Evolutionary conservation across 2,113 vertebrate genomes (phyloP).

Genomic region (Gasterosteus nipponicus): DNA sequence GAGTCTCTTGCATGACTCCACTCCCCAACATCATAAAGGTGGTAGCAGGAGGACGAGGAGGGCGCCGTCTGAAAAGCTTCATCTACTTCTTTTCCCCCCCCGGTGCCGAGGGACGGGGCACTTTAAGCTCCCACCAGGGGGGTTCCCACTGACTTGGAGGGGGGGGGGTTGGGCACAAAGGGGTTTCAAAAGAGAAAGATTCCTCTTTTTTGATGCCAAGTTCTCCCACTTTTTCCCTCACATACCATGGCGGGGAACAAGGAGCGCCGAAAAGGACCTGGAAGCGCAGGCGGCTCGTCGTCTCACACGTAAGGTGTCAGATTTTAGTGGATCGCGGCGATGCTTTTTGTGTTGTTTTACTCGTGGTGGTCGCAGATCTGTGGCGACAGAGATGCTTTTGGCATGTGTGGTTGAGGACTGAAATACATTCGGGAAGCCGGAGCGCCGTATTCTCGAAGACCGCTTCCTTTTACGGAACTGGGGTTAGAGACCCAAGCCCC

Average conservation of each 20-base stretch:
- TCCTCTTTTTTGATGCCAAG: slow-evolving; percentile 70
- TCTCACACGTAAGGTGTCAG: slow-evolving; percentile 64
- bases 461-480: slow-evolving; percentile 50
- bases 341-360: slow-evolving; percentile 19
- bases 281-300: slow-evolving; percentile 39
- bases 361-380: slow-evolving; percentile 26
- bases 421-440: slow-evolving; percentile 65
- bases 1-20: slow-evolving; percentile 38
- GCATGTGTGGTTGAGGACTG: slow-evolving; percentile 54
- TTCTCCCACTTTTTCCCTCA: slow-evolving; percentile 67
- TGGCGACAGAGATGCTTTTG: slow-evolving; percentile 56
- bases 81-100: slow-evolving; percentile 25
- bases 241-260: slow-evolving; percentile 74
- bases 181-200: slow-evolving; percentile 43
- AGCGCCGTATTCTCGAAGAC: slow-evolving; percentile 33
- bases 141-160: slow-evolving; percentile 45
- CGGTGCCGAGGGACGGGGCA: slow-evolving; percentile 52
- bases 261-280: slow-evolving; percentile 65
- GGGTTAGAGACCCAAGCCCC: not conserved
- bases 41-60: slow-evolving; percentile 31
- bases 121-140: slow-evolving; percentile 35
- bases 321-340: slow-evolving; percentile 21
- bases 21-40: slow-evolving; percentile 48
- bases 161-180: slow-evolving; percentile 17
- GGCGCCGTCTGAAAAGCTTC: slow-evolving; percentile 10